Base-by-base conservation (phyloP, 30 jellyfish, hydroid and myxozoan species). In the Aurelia coerulea region DNA sequence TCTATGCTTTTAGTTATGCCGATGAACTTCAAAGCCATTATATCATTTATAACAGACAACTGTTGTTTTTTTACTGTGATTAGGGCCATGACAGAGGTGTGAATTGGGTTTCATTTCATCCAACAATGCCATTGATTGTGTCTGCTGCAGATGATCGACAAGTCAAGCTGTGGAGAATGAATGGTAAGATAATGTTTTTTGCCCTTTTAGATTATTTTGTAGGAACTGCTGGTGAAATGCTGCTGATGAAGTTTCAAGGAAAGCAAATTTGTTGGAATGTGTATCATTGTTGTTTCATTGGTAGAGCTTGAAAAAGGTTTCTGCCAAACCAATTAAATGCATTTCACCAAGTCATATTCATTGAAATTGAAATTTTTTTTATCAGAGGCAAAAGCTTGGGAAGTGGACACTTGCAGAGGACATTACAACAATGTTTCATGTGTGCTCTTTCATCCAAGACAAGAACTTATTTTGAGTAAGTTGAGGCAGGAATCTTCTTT, bases 31-130 rank as follows among this genome's bases (percentile, higher is more conserved):
- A 13, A 46, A 46, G 56, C 15, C 56, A 46, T 46, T 2, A 6
- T 46, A 46, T 6, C 56, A 46, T 46, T 46, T 46, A 46, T 9
- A 5, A 46, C 56, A n/a, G 4, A 18, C 13, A 7, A 23, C 34
- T 4, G 3, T 54, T 53, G 16, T 23, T 3, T 18, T 56, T 31
- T 62, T 35, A 11, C 1, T 73, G 53, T 51, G 39, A 60, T 52
- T 46, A 92, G 97, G 98, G 98, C 34, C 98, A 93, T 71, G 99
- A 90, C 82, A 90, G 99, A 37, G 99, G 98, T 54, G 99, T 95
- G 74, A 95, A 95, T 59, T 95, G 99, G 99, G 99, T 95, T 11
- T 65, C 99, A 13, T 95, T 95, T 32, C 99, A 95, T 67, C 98
- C 97, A 31, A 86, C 97, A n/a, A 91, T 90, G 97, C 97, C 98